Conservation (phyloP, 2,797 vertebrate species). For the Masticophis lateralis region DNA sequence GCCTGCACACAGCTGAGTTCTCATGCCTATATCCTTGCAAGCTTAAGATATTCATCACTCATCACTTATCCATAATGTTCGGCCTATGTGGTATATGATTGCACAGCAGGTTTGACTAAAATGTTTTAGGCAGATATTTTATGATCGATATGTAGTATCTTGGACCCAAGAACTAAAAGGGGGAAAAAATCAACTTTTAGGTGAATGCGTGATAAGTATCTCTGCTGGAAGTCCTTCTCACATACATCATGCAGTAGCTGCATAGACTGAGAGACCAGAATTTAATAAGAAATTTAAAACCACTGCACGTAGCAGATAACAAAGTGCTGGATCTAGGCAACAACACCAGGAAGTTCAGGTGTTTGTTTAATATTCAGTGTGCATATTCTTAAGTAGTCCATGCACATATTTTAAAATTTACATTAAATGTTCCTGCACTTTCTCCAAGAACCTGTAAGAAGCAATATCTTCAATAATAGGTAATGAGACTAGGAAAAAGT, state of each 20-base stretch:
- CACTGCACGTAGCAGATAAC: slow-evolving; percentile 60
- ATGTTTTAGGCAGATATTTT: slow-evolving; percentile 51
- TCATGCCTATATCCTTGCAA: not conserved
- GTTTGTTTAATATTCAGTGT: slow-evolving; percentile 69
- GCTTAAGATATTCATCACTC: not conserved
- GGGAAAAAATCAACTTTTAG: slow-evolving; percentile 59
- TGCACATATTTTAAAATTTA: slow-evolving; percentile 55
- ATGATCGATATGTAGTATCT: slow-evolving; percentile 42
- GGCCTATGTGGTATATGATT: slow-evolving; percentile 9
- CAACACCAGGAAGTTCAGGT: slow-evolving; percentile 57
- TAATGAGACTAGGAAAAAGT: slow-evolving; percentile 56
- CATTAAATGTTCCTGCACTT: slow-evolving; percentile 52
- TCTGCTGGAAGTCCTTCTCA: slow-evolving; percentile 57
- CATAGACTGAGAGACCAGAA: slow-evolving; percentile 61
- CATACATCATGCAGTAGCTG: slow-evolving; percentile 58
- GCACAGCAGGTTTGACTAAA: slow-evolving; percentile 36
- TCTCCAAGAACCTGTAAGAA: slow-evolving; percentile 51
- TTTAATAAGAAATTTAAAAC: slow-evolving; percentile 66
- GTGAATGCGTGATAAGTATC: slow-evolving; percentile 61
- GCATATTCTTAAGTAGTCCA: slow-evolving; percentile 57
- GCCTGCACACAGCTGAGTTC: not conserved
- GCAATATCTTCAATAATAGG: slow-evolving; percentile 66
- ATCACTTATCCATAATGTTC: not conserved
- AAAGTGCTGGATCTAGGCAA: slow-evolving; percentile 66
- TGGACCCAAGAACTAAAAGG: slow-evolving; percentile 51